Evolutionary conservation across 2,113 vertebrate genomes (phyloP).

Genomic region (Laticauda laticaudata): DNA sequence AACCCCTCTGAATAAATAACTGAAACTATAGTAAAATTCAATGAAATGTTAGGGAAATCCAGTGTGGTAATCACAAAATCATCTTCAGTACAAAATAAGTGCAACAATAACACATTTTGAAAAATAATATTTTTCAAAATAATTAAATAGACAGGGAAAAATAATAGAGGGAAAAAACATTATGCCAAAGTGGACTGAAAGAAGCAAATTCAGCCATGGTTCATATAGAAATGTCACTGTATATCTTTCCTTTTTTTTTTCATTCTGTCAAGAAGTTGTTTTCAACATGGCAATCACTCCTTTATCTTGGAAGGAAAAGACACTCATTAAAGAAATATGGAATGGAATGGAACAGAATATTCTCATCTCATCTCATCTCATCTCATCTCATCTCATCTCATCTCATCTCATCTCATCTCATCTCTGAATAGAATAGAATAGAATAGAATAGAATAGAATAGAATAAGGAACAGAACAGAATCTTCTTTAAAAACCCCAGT

Average conservation of each 20-base stretch:
- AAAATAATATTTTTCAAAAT: constrained; percentile 28
- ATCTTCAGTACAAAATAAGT: constrained; percentile 39
- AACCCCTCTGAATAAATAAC: constrained; percentile 66
- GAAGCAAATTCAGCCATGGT: constrained; percentile 40
- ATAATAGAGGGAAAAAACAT: constrained; percentile 39
- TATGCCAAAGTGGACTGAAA: not conserved
- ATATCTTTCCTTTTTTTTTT: constrained; percentile 42
- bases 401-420: too few relatives aligned
- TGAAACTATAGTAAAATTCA: constrained; percentile 61
- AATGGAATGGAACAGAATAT: not conserved
- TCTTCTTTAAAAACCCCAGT: too few relatives aligned
- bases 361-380: too few relatives aligned
- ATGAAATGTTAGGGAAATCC: constrained; percentile 53
- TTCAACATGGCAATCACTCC: constrained; percentile 52
- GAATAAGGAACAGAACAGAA: too few relatives aligned
- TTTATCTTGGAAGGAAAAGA: constrained; percentile 44
- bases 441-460: too few relatives aligned
- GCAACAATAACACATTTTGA: not conserved
- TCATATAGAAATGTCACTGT: constrained; percentile 52
- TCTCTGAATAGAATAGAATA: too few relatives aligned
- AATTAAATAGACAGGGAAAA: not conserved
- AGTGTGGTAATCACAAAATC: constrained; percentile 56
- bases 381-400: too few relatives aligned
- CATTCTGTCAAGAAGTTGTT: constrained; percentile 45
- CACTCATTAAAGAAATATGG: constrained; percentile 25